Evolutionary conservation across 2,113 vertebrate species (phyloP).

Genomic region (Corydoras sp.): DNA sequence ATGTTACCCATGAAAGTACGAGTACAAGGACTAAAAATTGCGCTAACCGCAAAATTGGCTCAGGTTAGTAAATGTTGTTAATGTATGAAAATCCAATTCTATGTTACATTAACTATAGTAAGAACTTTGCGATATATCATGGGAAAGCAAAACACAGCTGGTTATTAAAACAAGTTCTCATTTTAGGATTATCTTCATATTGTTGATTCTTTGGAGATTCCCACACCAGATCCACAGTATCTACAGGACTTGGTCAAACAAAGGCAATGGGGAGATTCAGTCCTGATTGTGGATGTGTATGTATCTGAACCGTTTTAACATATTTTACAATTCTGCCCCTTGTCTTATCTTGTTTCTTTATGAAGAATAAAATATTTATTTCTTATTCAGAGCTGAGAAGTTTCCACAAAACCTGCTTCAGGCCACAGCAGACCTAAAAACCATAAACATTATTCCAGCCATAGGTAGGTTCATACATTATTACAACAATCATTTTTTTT

Average conservation of each 20-base stretch:
- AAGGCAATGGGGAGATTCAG: constrained; percentile 74
- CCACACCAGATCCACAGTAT: constrained; percentile 73
- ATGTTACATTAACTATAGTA: not conserved
- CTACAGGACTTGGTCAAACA: constrained; percentile 68
- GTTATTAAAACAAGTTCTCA: no score
- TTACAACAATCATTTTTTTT: not conserved
- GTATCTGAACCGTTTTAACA: constrained; percentile 39
- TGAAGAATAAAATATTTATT: not conserved
- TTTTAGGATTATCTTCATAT: constrained; percentile 73
- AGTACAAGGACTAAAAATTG: constrained; percentile 78
- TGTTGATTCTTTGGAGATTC: constrained; percentile 75
- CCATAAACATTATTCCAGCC: constrained; percentile 75
- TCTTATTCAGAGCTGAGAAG: constrained; percentile 62
- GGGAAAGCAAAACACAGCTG: no score
- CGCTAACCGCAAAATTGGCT: constrained; percentile 73
- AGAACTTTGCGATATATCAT: no score
- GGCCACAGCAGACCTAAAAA: constrained; percentile 66
- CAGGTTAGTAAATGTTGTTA: constrained; percentile 64
- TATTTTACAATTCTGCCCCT: not conserved
- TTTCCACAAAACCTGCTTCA: constrained; percentile 69
- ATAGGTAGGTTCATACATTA: constrained; percentile 64
- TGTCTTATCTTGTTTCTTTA: not conserved
- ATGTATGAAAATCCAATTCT: no score
- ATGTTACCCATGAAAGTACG: constrained; percentile 87
- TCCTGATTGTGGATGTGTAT: constrained; percentile 79